Percentiles rank a stretch among this genome's conserved stretches.
These are phyloP conservation scores for Percina caprodes DNA, from an alignment of 2,113 vertebrate species.

Conservation along the genomic window DNA sequence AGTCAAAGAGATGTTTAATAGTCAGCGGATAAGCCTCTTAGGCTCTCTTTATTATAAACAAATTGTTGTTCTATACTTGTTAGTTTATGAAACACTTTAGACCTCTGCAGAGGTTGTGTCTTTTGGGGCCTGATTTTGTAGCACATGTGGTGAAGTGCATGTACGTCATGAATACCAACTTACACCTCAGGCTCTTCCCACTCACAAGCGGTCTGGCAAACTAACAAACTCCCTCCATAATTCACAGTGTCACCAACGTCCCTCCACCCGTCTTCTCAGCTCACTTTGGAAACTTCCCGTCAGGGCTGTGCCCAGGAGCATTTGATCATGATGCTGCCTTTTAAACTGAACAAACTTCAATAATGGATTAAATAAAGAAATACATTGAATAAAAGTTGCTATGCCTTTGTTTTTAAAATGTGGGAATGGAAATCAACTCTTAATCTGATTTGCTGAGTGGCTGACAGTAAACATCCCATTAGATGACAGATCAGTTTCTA, in stretches of 20 bases:
- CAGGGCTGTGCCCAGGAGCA: too few species aligned
- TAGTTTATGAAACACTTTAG: too few species aligned
- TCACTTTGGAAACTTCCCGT: slow-evolving; percentile 24
- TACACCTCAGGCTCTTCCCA: slow-evolving; percentile 25
- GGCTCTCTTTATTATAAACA: too few species aligned
- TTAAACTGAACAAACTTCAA: slow-evolving; percentile 2
- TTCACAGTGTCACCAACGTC: slow-evolving; percentile 6
- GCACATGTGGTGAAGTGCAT: slow-evolving; percentile 30
- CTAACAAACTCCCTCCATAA: slow-evolving; percentile 49
- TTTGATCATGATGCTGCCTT: not conserved
- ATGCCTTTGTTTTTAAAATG: not conserved
- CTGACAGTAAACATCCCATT: not conserved
- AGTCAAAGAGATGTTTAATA: too few species aligned
- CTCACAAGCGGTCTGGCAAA: slow-evolving; percentile 25
- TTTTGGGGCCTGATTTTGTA: slow-evolving; percentile 39
- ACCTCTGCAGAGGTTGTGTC: slow-evolving; percentile 23
- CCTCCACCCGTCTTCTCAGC: not conserved
- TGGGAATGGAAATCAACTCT: not conserved
- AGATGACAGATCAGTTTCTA: not conserved
- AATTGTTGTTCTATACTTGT: too few species aligned
- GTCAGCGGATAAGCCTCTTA: too few species aligned
- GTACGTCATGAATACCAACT: slow-evolving; percentile 36
- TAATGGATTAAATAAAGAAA: too few species aligned
- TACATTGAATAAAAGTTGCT: too few species aligned
- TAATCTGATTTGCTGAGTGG: not conserved